Conservation (phyloP, 2,888 invertebrate species). For the Atrina japonica region DNA sequence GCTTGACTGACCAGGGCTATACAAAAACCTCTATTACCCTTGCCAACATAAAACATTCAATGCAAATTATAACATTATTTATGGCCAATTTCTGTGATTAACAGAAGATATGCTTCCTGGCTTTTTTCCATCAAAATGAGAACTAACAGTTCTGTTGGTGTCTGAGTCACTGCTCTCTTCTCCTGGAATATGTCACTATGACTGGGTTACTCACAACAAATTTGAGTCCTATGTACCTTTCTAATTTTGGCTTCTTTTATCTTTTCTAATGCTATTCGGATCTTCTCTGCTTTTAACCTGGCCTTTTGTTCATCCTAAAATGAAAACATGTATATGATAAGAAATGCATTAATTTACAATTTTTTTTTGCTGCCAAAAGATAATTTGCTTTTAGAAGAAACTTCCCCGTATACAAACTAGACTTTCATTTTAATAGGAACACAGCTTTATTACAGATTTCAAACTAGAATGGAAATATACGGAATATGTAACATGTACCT, state of each 20-base stretch:
- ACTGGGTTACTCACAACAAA: background rate
- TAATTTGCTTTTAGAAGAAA: background rate
- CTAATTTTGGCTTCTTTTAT: constrained; percentile 97
- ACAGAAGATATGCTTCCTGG: too few species aligned
- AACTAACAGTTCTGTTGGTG: background rate
- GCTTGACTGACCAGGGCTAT: too few species aligned
- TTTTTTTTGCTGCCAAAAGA: background rate
- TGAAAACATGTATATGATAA: too few species aligned
- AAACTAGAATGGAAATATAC: too few species aligned
- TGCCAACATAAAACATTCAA: too few species aligned
- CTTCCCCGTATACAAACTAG: too few species aligned
- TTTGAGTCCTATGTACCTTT: constrained; percentile 81
- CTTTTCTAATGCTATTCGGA: constrained; percentile 96
- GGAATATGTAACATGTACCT: too few species aligned
- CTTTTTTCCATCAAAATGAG: background rate
- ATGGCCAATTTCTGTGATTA: too few species aligned
- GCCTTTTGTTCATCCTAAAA: constrained; percentile 86
- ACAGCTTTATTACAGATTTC: too few species aligned
- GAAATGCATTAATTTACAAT: background rate
- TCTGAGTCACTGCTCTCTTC: background rate
- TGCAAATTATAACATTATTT: too few species aligned
- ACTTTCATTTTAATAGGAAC: too few species aligned
- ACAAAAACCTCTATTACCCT: too few species aligned
- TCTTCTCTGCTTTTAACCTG: constrained; percentile 91
- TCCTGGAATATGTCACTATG: background rate